Evolutionary conservation across 2,888 invertebrate species (phyloP).

Genomic region (Lithophane leautieri): DNA sequence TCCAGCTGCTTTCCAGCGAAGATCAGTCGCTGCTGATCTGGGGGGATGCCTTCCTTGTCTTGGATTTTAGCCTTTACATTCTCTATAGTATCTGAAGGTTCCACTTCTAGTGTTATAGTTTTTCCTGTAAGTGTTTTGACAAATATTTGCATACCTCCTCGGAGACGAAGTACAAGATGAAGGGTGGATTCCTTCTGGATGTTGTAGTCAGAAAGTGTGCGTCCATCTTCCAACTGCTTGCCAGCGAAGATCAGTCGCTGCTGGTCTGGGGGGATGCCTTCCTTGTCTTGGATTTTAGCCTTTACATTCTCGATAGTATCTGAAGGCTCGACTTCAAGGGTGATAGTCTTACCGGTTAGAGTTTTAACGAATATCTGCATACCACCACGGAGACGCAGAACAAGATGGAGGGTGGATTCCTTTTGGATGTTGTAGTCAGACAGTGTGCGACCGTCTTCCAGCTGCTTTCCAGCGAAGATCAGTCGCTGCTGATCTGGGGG

Average conservation of each 20-base stretch:
- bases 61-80: conserved; percentile 84
- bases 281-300: background rate
- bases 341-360: conserved; percentile 75
- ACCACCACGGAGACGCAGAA: background rate
- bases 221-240: background rate
- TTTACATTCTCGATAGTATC: background rate
- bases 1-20: conserved; percentile 83
- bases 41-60: conserved; percentile 83
- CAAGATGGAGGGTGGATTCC: conserved; percentile 1
- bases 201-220: background rate
- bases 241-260: background rate
- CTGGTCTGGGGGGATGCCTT: background rate
- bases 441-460: background rate
- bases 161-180: background rate
- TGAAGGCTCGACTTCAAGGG: conserved; percentile 18
- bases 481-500: conserved; percentile 5
- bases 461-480: conserved; percentile 3
- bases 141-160: conserved; percentile 77
- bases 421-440: conserved; percentile 1
- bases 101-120: conserved; percentile 81
- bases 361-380: conserved; percentile 82
- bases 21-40: conserved; percentile 82
- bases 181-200: background rate
- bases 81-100: conserved; percentile 81
- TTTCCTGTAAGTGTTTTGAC: conserved; percentile 92